These are phyloP conservation scores for Labeo rohita DNA, from an alignment of 2,113 vertebrate genomes.

Conservation along the genomic window DNA sequence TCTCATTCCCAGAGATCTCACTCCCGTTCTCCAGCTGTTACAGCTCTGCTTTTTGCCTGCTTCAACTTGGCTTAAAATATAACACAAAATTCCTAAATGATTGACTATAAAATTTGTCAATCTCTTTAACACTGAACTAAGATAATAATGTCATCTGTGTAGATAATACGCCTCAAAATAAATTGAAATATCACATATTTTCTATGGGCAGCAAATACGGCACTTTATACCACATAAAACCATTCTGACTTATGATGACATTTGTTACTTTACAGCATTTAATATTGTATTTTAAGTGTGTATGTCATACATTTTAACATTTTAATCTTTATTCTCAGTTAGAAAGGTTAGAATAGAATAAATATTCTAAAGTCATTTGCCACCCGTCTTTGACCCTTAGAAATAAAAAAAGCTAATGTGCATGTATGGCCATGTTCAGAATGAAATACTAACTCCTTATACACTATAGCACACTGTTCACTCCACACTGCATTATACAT, in stretches of 20 bases:
- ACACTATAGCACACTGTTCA: too few species aligned
- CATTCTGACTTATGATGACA: too few species aligned
- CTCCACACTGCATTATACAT: too few species aligned
- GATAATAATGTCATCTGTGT: not conserved
- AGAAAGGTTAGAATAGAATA: too few species aligned
- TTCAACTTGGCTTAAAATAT: not conserved
- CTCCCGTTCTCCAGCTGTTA: not conserved
- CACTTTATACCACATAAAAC: not conserved
- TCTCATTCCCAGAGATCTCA: not conserved
- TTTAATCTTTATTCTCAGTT: too few species aligned
- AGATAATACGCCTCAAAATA: not conserved
- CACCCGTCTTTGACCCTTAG: too few species aligned
- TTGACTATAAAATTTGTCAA: not conserved
- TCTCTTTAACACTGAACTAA: not conserved
- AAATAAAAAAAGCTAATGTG: too few species aligned
- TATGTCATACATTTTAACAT: not conserved
- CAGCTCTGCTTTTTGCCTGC: not conserved
- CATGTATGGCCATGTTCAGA: too few species aligned
- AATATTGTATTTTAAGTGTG: not conserved
- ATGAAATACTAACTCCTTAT: too few species aligned
- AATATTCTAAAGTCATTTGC: too few species aligned
- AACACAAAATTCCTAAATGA: not conserved
- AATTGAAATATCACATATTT: not conserved
- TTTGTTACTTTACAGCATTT: not conserved
- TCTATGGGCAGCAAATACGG: not conserved